Conservation (phyloP, 2,888 invertebrate genomes). For the Buathra laborator region DNA sequence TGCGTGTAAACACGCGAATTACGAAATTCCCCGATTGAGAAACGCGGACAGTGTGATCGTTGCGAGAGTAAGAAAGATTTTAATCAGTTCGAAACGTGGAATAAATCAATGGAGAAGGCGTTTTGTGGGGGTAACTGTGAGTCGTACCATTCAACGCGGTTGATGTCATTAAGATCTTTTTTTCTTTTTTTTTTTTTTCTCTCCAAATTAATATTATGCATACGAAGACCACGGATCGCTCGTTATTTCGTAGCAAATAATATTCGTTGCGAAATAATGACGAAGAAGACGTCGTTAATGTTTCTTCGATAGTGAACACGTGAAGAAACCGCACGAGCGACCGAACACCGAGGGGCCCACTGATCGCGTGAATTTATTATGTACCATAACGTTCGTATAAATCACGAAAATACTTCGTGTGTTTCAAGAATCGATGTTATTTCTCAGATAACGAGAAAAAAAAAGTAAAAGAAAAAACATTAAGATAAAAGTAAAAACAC, state of each 20-base stretch:
- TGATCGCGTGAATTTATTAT: constrained; percentile 33
- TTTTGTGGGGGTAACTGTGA: not conserved
- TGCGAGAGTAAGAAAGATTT: constrained; percentile 19
- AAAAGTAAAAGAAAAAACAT: not conserved
- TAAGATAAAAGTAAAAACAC: not conserved
- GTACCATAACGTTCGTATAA: not conserved
- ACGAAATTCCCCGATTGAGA: constrained; percentile 22
- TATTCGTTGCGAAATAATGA: constrained; percentile 36
- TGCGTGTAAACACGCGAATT: constrained; percentile 3
- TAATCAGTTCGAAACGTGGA: constrained; percentile 11
- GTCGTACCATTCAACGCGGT: not conserved
- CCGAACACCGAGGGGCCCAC: constrained; percentile 2
- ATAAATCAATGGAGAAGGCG: constrained; percentile 34
- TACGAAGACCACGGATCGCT: not conserved
- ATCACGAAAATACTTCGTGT: constrained; percentile 10
- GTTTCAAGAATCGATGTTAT: constrained; percentile 5
- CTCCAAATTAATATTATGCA: constrained; percentile 1
- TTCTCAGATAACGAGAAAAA: not conserved
- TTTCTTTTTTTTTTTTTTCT: not conserved
- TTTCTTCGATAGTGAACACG: constrained; percentile 26
- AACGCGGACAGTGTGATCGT: not conserved
- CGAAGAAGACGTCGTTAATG: constrained; percentile 28
- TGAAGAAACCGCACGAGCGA: not conserved
- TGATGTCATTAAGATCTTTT: constrained; percentile 3
- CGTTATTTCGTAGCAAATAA: constrained; percentile 14